These are phyloP conservation scores for Pseudocheirus occidentalis DNA, from an alignment of 2,797 vertebrate species.

Conservation along the genomic window DNA sequence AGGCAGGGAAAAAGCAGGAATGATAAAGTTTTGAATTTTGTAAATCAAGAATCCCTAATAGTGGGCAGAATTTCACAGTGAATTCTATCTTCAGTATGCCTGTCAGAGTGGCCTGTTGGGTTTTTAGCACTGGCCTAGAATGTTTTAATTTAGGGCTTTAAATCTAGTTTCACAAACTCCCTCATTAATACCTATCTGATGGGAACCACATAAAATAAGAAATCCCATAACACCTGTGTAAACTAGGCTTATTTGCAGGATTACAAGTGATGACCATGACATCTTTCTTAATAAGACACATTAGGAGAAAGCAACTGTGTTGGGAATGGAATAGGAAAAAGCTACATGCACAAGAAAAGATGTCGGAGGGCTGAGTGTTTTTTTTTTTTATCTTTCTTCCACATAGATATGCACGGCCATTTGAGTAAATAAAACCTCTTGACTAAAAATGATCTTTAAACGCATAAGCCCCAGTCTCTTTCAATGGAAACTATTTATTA, in stretches of 20 bases:
- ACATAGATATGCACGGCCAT: background rate
- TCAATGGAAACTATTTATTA: background rate
- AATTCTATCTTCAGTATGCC: conserved; percentile 1
- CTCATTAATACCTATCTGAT: background rate
- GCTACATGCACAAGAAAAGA: background rate
- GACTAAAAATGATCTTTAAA: background rate
- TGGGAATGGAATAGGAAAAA: background rate
- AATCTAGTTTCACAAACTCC: background rate
- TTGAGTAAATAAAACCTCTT: background rate
- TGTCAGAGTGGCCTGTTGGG: background rate
- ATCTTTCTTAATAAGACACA: background rate
- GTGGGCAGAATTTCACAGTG: conserved; percentile 28
- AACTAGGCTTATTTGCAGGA: background rate
- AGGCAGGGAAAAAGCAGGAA: background rate
- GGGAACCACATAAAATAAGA: background rate
- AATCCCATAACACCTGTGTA: background rate
- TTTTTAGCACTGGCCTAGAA: background rate
- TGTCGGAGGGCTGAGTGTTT: background rate
- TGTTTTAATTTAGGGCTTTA: conserved; percentile 3
- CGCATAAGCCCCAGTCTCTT: background rate
- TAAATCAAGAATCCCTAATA: background rate
- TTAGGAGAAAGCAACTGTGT: background rate
- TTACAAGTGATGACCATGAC: background rate
- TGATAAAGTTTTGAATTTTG: background rate
- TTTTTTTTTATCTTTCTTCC: too few species aligned